Base-by-base conservation (phyloP, 1,140 invertebrate genomes). In the Lepidurus couesii region DNA sequence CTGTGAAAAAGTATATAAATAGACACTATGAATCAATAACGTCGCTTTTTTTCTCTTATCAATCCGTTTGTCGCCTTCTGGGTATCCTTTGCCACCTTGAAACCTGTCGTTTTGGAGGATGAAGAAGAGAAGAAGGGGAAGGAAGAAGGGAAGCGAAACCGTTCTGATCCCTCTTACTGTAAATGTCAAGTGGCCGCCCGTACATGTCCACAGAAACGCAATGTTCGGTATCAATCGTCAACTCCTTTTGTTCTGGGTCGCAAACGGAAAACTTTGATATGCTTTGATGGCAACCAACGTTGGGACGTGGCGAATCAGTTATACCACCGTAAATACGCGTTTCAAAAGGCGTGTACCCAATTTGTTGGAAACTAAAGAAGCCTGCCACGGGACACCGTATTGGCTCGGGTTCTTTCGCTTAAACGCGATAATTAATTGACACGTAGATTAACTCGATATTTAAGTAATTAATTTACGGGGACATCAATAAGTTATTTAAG, bases 171-270 rank as follows among this genome's bases (percentile, higher is more conserved):
- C 16, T 81, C 81, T 81, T 81, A 85, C 85, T 84, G 79, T 86
- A 87, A 79, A 87, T 87, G 81, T 87, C 89, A 75, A 89, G 84
- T 42, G 88, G 88, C 77, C 86, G 80, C 21, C 88, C 89, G 76
- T 87, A 85, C 81, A 89, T 86, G 82, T 90, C 88, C 4, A 89
- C 86, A 43, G 86, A 86, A 73, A 88, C 85, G 81, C 89, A 90
- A 77, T 89, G 87, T 77, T 89, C 87, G 1, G 87, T 87, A 82
- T 90, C 89, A 13, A 90, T 84, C 34, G 85, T 83, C 77, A 90
- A 86, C 79, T 86, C 86, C 24, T 87, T 87, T 74, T 87, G 86
- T 77, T 88, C 87, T n/a, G 84, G 80, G 79, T 85, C 86, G 84
- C 86, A 87, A 65, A 84, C 84, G 11, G 84, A 83, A 73, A 89